phyloP scores from a whole-genome alignment of 2,113 vertebrate genomes.

The Trachemys scripta region DNA sequence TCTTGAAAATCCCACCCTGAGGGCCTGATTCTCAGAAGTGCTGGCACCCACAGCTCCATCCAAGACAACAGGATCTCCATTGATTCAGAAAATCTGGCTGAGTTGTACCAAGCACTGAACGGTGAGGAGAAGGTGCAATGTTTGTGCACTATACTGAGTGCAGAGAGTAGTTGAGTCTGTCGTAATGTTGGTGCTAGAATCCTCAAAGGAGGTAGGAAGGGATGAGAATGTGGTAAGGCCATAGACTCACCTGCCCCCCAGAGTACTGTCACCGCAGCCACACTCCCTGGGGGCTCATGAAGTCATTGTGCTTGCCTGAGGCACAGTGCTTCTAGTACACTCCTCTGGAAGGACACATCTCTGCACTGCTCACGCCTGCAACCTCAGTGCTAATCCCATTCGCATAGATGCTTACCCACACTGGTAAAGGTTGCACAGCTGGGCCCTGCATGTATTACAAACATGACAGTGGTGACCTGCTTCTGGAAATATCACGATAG shows the following conservation, averaged over 20 bases:
- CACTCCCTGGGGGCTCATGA: background rate
- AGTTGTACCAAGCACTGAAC: background rate
- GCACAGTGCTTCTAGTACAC: background rate
- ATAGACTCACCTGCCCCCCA: background rate
- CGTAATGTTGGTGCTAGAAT: fast-evolving
- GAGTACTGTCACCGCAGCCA: background rate
- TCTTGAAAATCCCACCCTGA: background rate
- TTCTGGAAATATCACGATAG: background rate
- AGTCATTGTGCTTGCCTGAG: background rate
- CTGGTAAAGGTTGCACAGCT: background rate
- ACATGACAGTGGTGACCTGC: background rate
- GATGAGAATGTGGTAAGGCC: background rate
- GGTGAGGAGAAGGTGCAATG: background rate
- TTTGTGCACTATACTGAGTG: background rate
- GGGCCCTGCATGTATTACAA: background rate
- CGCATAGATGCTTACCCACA: background rate
- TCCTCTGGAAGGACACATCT: too few relatives aligned
- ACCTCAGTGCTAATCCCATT: background rate
- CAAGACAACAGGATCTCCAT: background rate
- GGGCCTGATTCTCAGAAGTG: background rate
- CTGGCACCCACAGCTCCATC: background rate
- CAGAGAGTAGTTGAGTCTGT: background rate
- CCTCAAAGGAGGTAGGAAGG: background rate
- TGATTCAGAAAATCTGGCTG: background rate
- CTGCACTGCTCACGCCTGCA: background rate